Evolutionary conservation across 2,113 vertebrate species (phyloP).

Genomic region (Machaerirhynchus nigripectus): DNA sequence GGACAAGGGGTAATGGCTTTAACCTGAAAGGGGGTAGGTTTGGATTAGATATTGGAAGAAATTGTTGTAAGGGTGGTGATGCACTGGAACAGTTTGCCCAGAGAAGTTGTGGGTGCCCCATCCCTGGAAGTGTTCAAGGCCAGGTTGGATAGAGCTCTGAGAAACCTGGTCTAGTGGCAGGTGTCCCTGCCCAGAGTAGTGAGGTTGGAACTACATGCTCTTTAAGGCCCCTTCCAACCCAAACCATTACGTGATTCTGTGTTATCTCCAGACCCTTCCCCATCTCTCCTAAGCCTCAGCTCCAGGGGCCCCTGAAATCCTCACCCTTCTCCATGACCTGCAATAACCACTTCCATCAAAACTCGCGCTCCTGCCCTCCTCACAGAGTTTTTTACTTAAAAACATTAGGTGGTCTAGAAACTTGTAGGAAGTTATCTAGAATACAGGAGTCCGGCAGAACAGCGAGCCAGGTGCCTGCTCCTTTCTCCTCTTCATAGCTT

Average conservation of each 20-base stretch:
- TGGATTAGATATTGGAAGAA: background rate
- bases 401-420: accelerated
- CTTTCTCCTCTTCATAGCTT: accelerated
- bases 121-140: background rate
- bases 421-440: background rate
- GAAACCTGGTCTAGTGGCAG: background rate
- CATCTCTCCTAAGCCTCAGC: background rate
- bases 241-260: background rate
- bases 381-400: accelerated
- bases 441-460: background rate
- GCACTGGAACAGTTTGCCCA: background rate
- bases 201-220: background rate
- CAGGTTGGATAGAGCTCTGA: background rate
- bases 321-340: background rate
- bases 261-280: too few relatives aligned
- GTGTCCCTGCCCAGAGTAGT: too few relatives aligned
- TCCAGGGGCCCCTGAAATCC: background rate
- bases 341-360: background rate
- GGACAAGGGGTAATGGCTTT: background rate
- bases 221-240: background rate
- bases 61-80: background rate
- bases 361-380: accelerated
- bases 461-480: background rate
- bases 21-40: background rate
- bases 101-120: background rate